Base-by-base conservation (phyloP, 2,113 vertebrate genomes). In the Upupa epops region DNA sequence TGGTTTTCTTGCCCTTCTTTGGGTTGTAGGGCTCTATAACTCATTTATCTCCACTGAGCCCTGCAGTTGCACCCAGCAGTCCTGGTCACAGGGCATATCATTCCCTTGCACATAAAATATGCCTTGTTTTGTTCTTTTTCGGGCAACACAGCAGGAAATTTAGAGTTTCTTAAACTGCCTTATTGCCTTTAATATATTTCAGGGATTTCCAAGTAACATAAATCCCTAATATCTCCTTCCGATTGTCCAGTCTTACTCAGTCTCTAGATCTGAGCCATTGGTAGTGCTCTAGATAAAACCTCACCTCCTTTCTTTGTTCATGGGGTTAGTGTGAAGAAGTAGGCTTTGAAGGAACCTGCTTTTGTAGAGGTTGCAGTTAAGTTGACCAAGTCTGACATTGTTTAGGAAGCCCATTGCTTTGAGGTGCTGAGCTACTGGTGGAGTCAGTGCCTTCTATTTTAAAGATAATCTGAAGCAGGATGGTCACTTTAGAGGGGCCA, bases 331-430 rank as follows among this genome's bases (percentile, higher is more conserved):
- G 42, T 42, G 49, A 40, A 79, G 17, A 29, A 78, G 1, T 12
- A 22, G 13, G 49, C 54, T 21, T 49, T 32, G 69, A n/a, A 86
- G 26, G 26, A 92, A 45, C 65, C 54, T 71, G 28, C 83, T 55
- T 25, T 24, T 9, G 76, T 31, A 46, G 64, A 59, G 26, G 42
- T 6, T 64, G 56, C 37, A 29, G 56, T 34, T 20, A 63, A 48
- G 60, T 25, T 54, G 9, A 17, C 45, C 22, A 3, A 1, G 42
- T 32, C 70, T 40, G 74, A 14, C 26, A 6, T 48, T 72, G 24
- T 28, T 90, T 49, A 89, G 81, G 91, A 64, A 75, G 66, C 36
- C 89, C 71, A 78, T 84, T 89, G 77, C 24, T 90, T 86, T 86
- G 70, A 92, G 91, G 72, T 90, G 86, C 16, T 17, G 89, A 74